Percentiles rank a stretch among this genome's conserved stretches.
Evolutionary conservation across 2,797 vertebrate genomes (phyloP).

Genomic region (Coilia nasus): DNA sequence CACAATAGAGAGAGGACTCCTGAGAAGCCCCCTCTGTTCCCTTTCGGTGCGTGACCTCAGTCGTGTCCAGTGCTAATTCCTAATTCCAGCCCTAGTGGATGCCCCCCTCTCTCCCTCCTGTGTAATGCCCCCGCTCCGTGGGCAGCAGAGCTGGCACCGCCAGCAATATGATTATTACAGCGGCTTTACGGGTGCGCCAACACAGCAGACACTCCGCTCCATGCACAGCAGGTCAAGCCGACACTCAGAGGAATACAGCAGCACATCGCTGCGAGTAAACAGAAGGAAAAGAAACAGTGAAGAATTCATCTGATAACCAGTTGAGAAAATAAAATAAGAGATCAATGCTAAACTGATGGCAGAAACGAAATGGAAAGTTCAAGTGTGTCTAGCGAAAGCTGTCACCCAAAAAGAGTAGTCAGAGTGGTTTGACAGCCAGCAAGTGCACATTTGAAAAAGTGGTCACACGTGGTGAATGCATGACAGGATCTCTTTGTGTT

Average conservation of each 20-base stretch:
- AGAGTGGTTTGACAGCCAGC: background rate
- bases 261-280: background rate
- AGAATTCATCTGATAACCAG: background rate
- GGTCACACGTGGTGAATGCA: background rate
- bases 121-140: background rate
- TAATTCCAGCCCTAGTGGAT: background rate
- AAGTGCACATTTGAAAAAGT: background rate
- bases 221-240: background rate
- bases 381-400: background rate
- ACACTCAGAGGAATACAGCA: no score
- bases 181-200: background rate
- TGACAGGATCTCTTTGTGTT: slow-evolving; percentile 4
- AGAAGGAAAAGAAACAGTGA: background rate
- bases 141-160: background rate
- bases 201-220: background rate
- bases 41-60: background rate
- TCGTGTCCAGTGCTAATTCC: background rate
- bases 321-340: background rate
- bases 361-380: background rate
- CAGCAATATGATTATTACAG: background rate
- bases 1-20: background rate
- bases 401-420: background rate
- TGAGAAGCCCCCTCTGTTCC: background rate
- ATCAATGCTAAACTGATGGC: no score
- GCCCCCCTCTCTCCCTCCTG: background rate